Evolutionary conservation across 2,888 invertebrate genomes (phyloP).

Genomic region (Epistrophe grossulariae): DNA sequence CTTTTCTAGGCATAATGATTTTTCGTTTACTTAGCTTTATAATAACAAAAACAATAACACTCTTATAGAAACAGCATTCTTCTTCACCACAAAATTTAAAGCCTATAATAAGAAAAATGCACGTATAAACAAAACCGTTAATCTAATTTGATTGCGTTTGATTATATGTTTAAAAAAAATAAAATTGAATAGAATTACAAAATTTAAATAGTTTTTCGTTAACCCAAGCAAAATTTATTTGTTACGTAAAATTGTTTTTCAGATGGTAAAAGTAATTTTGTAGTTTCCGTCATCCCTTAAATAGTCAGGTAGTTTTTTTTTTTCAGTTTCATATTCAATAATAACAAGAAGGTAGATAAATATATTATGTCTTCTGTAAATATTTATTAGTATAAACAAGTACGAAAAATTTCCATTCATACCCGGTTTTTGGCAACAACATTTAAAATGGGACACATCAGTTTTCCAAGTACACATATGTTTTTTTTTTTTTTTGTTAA

Average conservation of each 20-base stretch:
- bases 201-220: neutral
- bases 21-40: neutral
- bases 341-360: neutral
- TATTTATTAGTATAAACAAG: conserved; percentile 28
- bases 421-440: conserved; percentile 54
- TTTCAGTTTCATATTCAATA: conserved; percentile 27
- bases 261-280: neutral
- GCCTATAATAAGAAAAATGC: neutral
- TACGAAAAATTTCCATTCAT: conserved; percentile 56
- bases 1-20: neutral
- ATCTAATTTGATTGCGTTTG: neutral
- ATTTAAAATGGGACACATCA: conserved; percentile 18
- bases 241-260: neutral
- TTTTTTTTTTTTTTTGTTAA: conserved; percentile 17
- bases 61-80: neutral
- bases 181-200: neutral
- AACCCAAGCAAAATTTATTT: neutral
- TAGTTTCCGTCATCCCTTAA: neutral
- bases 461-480: conserved; percentile 41
- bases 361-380: conserved; percentile 20
- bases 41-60: neutral
- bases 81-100: neutral
- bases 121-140: neutral
- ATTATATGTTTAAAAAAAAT: neutral
- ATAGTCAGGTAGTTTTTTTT: neutral